These are phyloP conservation scores for Mus musculus DNA, from an alignment of 2,113 vertebrate genomes.

Conservation along the genomic window GRCm39 chr3:45745001-45745500, in stretches of 20 bases:
- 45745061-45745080: not conserved
- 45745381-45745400: slow-evolving; percentile 62
- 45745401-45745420: slow-evolving; percentile 71
- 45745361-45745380: not conserved
- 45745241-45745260: slow-evolving; percentile 13
- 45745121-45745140: not conserved
- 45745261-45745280: slow-evolving; percentile 72
- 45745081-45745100: not conserved
- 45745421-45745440: slow-evolving; percentile 77
- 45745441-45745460: slow-evolving; percentile 72
- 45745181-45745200: not conserved
- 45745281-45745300: slow-evolving; percentile 58
- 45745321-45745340: slow-evolving; percentile 81
- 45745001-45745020: not conserved
- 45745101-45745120: not conserved
- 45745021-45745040: not conserved
- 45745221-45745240: not conserved
- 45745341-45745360: not conserved
- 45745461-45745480: slow-evolving; percentile 79
- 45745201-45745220: not conserved
- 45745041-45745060: not conserved
- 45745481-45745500: slow-evolving; percentile 79
- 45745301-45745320: slow-evolving; percentile 58
- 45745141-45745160: not conserved
- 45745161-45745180: not conserved